phyloP scores from a whole-genome alignment of 2,113 vertebrate genomes.

The Notarius lentiginosus region DNA sequence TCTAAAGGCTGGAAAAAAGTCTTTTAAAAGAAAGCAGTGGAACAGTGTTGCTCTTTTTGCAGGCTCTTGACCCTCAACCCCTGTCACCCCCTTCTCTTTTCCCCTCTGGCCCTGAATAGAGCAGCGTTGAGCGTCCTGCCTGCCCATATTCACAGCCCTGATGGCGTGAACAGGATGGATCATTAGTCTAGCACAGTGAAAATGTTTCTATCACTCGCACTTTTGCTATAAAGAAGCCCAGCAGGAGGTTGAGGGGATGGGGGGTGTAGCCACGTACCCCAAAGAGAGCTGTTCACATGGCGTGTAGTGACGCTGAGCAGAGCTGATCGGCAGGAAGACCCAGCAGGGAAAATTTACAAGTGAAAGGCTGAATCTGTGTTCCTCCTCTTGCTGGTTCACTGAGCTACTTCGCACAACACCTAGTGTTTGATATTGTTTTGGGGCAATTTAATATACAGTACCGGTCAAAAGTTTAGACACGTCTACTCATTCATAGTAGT shows the following conservation, averaged over 20 bases:
- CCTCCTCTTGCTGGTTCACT: not conserved
- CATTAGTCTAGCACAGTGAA: conserved; percentile 45
- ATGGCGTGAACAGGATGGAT: conserved; percentile 42
- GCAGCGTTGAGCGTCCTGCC: conserved; percentile 23
- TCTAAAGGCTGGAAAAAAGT: not conserved
- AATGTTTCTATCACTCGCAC: conserved; percentile 56
- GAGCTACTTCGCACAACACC: not conserved
- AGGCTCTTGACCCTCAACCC: conserved; percentile 1
- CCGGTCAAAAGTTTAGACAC: no score
- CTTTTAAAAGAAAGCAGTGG: conserved; percentile 25
- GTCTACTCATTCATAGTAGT: no score
- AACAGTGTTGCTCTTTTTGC: conserved; percentile 23
- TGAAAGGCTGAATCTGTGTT: conserved; percentile 23
- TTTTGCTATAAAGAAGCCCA: conserved; percentile 33
- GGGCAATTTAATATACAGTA: not conserved
- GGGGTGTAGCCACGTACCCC: not conserved
- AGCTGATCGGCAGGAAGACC: conserved; percentile 32
- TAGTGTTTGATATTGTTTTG: not conserved
- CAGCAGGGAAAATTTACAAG: conserved; percentile 32
- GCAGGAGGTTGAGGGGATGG: not conserved
- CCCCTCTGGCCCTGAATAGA: conserved; percentile 43
- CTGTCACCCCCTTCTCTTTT: conserved; percentile 26
- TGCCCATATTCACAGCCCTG: conserved; percentile 46
- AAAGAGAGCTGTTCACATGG: conserved; percentile 37
- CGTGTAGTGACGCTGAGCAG: conserved; percentile 37